Evolutionary conservation across 2,113 vertebrate species (phyloP).

Genomic region (Galemys pyrenaicus): DNA sequence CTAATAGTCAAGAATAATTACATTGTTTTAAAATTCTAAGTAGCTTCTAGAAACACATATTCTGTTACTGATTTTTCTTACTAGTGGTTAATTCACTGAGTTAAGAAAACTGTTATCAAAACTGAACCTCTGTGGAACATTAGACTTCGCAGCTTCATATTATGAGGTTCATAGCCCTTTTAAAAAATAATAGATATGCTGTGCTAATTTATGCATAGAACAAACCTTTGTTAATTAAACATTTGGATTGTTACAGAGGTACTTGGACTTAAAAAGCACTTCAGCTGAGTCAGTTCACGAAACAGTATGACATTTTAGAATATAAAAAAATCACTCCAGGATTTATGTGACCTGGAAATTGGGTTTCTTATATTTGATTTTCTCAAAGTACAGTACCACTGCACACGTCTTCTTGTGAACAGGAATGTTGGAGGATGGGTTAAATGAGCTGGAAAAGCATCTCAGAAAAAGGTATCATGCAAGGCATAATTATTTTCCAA

Average conservation of each 20-base stretch:
- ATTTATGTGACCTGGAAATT: constrained; percentile 34
- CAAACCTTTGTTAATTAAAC: constrained; percentile 37
- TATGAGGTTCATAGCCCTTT: neutral
- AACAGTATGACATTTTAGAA: neutral
- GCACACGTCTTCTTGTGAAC: constrained; percentile 5
- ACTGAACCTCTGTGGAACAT: neutral
- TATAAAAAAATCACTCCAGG: neutral
- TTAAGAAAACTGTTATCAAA: neutral
- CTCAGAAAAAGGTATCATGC: neutral
- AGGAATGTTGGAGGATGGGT: constrained; percentile 35
- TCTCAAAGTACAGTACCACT: neutral
- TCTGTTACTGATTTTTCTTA: constrained; percentile 42
- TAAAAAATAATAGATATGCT: constrained; percentile 28
- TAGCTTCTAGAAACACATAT: constrained; percentile 49
- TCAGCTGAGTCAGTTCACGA: neutral
- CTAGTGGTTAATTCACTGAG: neutral
- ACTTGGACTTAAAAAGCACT: constrained; percentile 19
- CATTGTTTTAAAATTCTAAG: constrained; percentile 18
- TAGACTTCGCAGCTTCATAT: neutral
- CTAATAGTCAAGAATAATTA: neutral
- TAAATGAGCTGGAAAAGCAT: constrained; percentile 45
- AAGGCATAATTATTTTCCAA: constrained; percentile 54
- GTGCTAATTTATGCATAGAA: constrained; percentile 44
- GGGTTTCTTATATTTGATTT: constrained; percentile 53
- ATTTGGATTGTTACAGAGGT: constrained; percentile 6